Evolutionary conservation across 2,888 invertebrate genomes (phyloP), one percentile per base, ranked within the genome.

Genomic region (Drosophila pseudotalamancana): DNA sequence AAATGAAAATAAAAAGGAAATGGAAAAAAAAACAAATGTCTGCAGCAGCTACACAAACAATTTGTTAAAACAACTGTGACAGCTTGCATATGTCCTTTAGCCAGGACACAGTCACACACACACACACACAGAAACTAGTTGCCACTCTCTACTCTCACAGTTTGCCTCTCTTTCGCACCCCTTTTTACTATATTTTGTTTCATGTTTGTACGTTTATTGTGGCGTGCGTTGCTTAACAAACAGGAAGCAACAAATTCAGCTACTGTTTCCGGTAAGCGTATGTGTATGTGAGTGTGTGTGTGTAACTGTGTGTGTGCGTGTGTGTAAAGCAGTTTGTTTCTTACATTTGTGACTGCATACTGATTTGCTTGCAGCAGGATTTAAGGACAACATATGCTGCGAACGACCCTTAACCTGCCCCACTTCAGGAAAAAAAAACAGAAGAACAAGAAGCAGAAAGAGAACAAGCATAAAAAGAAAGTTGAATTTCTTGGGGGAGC

Each of bases 31-130:
- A 50, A 46, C 16, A 45, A 53, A 32, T 48, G 54, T 56, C 37
- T 54, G 59, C 37, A 25, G 48, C 29, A 64, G 60, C 64, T 42
- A 43, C 86, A 42, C 66, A 63, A 83, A 85, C 85, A 85, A 84
- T 84, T 84, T 87, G 83, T 87, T 87, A 87, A 84, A 87, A 79
- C 79, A 87, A 87, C 87, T 81, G 81, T 81, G 85, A 88, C 86
- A 87, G 87, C 87, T 84, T 84, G 88, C 77, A 80, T 80, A 86
- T 86, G 87, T 88, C 78, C 76, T 87, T 76, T 74, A 34, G 69
- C 57, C 43, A 65, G 60, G 45, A 48, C n/a, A n/a, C n/a, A n/a
- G n/a, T n/a, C n/a, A n/a, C n/a, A n/a, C n/a, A n/a, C 31, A 50
- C 45, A 45, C 29, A 55, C 45, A 57, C 54, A 67, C 49, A 46